Evolutionary conservation across 2,797 vertebrate species (phyloP).

Genomic region (Coregonus suidteri): DNA sequence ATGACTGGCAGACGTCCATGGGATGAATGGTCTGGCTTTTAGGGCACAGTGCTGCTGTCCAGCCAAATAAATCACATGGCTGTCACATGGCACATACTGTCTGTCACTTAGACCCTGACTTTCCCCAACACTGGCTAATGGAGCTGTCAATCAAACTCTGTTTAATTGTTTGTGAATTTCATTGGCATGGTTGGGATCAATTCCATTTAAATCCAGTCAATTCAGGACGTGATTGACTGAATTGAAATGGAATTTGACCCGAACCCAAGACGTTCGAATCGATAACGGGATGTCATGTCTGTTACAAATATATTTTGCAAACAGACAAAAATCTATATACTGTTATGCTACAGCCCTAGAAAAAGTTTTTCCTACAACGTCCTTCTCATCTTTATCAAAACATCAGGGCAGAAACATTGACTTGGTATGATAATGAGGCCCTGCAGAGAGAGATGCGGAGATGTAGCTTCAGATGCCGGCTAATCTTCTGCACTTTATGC

Average conservation of each 20-base stretch:
- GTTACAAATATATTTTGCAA: not conserved
- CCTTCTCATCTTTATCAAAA: not conserved
- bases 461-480: slow-evolving; percentile 25
- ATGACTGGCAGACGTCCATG: slow-evolving; percentile 21
- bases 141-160: slow-evolving; percentile 30
- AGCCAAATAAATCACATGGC: slow-evolving; percentile 15
- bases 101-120: slow-evolving; percentile 13
- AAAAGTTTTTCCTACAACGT: not conserved
- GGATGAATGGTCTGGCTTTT: slow-evolving; percentile 36
- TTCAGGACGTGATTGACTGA: not conserved
- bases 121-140: slow-evolving; percentile 33
- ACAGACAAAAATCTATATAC: not conserved
- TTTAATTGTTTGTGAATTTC: not conserved
- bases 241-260: not conserved
- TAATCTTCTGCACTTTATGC: slow-evolving; percentile 53
- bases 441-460: slow-evolving; percentile 18
- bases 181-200: not conserved
- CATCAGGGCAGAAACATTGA: slow-evolving; percentile 38
- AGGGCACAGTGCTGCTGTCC: slow-evolving; percentile 22
- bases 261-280: not conserved
- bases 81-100: not conserved
- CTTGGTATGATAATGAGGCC: slow-evolving; percentile 42
- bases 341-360: not conserved
- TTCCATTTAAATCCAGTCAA: slow-evolving; percentile 1
- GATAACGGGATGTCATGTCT: not conserved